Evolutionary conservation across 1,140 invertebrate species (phyloP).

Genomic region (Drosophila neocordata): DNA sequence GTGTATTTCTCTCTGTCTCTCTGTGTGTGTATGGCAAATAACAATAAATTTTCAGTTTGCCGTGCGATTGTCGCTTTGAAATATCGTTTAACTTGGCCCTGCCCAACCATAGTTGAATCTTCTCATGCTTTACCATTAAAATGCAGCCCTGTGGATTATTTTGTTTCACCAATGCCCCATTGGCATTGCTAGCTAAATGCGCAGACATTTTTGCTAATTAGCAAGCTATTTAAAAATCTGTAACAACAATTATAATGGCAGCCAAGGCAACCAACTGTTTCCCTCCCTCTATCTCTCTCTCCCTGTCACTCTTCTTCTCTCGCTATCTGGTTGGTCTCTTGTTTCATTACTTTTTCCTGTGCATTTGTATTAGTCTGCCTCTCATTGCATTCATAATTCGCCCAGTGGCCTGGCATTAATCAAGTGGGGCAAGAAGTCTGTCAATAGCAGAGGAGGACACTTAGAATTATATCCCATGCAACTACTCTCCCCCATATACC

Average conservation of each 20-base stretch:
- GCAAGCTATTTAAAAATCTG: slow-evolving; percentile 55
- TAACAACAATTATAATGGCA: slow-evolving; percentile 32
- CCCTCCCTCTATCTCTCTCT: background rate
- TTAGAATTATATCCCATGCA: slow-evolving; percentile 18
- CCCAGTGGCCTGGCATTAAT: slow-evolving; percentile 57
- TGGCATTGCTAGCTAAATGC: slow-evolving; percentile 38
- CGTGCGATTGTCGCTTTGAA: slow-evolving; percentile 67
- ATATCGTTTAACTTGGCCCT: slow-evolving; percentile 64
- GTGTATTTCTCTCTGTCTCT: no score
- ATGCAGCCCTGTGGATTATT: background rate
- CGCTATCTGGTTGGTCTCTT: background rate
- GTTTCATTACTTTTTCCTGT: no score
- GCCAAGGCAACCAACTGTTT: slow-evolving; percentile 5
- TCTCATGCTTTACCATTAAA: background rate
- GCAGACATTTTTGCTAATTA: slow-evolving; percentile 60
- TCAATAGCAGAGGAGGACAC: slow-evolving; percentile 46
- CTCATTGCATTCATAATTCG: slow-evolving; percentile 48
- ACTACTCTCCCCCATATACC: no score
- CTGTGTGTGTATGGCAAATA: slow-evolving; percentile 50
- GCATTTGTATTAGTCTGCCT: background rate
- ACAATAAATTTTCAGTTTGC: slow-evolving; percentile 63
- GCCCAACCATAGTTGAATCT: background rate
- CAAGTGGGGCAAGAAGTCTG: slow-evolving; percentile 46
- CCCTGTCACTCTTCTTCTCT: background rate
- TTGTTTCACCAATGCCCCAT: background rate